phyloP scores from a whole-genome alignment of 2,797 vertebrate genomes.

The Euthynnus affinis region DNA sequence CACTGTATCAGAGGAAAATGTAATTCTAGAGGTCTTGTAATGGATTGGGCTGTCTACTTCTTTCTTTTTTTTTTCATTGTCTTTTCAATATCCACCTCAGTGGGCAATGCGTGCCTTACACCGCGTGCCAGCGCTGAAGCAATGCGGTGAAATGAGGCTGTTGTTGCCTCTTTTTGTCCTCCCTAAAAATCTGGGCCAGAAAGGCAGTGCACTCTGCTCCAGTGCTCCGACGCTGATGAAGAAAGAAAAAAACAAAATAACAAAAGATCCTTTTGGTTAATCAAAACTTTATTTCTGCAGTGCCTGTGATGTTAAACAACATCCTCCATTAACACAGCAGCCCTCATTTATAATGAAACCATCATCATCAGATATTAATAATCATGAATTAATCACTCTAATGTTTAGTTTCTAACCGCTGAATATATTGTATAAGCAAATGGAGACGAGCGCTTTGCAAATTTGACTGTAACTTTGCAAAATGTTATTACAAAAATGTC shows the following conservation, averaged over 20 bases:
- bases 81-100: constrained; percentile 72
- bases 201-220: constrained; percentile 26
- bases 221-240: constrained; percentile 25
- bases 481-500: constrained; percentile 1
- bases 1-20: constrained; percentile 68
- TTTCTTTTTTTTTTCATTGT: constrained; percentile 52
- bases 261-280: constrained; percentile 2
- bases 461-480: constrained; percentile 10
- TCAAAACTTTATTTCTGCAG: constrained; percentile 20
- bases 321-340: constrained; percentile 20
- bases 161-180: constrained; percentile 50
- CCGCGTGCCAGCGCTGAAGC: constrained; percentile 46
- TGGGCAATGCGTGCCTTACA: constrained; percentile 42
- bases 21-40: constrained; percentile 75
- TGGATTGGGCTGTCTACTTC: constrained; percentile 69
- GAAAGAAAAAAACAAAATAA: background rate
- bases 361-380: constrained; percentile 33
- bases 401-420: constrained; percentile 23
- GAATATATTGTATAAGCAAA: constrained; percentile 25
- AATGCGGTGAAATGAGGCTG: constrained; percentile 41
- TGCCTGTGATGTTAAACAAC: background rate
- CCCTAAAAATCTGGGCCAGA: constrained; percentile 39
- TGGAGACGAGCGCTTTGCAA: background rate
- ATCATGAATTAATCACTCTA: constrained; percentile 24
- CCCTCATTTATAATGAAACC: constrained; percentile 42